A percentile compares a stretch with the other conserved stretches of the same genome.
These are phyloP conservation scores for Hipposideros armiger DNA, from an alignment of 2,113 vertebrate genomes.

Conservation along the genomic window DNA sequence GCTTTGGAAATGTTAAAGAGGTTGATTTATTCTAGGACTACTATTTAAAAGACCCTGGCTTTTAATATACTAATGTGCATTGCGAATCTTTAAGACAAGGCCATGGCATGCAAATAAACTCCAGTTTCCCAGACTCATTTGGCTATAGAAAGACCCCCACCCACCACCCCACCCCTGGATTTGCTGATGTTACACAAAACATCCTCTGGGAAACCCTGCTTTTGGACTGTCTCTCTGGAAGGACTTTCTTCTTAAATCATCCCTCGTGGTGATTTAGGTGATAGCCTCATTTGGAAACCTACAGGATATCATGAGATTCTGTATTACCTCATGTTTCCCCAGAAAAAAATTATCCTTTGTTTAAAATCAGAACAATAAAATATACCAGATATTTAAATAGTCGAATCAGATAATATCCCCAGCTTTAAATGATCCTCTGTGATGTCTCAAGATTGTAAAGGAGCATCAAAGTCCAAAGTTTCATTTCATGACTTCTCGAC, in stretches of 20 bases:
- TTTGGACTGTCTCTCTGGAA: constrained; percentile 50
- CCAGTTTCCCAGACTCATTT: constrained; percentile 77
- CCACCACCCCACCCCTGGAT: not conserved
- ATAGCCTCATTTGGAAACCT: constrained; percentile 39
- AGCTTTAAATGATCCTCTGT: constrained; percentile 39
- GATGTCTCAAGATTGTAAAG: constrained; percentile 43
- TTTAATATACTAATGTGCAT: constrained; percentile 70
- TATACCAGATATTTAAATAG: constrained; percentile 43
- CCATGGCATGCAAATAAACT: constrained; percentile 77
- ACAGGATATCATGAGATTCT: constrained; percentile 55
- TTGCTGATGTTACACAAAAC: constrained; percentile 65
- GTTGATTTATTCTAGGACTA: constrained; percentile 74
- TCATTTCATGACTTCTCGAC: constrained; percentile 61
- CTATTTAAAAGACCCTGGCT: constrained; percentile 64
- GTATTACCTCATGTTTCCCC: not conserved
- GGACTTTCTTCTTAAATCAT: constrained; percentile 71
- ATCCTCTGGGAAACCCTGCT: constrained; percentile 75
- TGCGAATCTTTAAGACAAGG: constrained; percentile 76
- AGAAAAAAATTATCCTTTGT: constrained; percentile 24
- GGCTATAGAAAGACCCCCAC: not conserved
- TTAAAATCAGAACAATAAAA: constrained; percentile 61
- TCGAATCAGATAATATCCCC: constrained; percentile 16
- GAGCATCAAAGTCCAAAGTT: constrained; percentile 25
- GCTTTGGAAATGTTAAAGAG: constrained; percentile 62
- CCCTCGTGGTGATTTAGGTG: constrained; percentile 74